Conservation (phyloP, 2,113 vertebrate genomes). For the Pseudopodoces humilis region DNA sequence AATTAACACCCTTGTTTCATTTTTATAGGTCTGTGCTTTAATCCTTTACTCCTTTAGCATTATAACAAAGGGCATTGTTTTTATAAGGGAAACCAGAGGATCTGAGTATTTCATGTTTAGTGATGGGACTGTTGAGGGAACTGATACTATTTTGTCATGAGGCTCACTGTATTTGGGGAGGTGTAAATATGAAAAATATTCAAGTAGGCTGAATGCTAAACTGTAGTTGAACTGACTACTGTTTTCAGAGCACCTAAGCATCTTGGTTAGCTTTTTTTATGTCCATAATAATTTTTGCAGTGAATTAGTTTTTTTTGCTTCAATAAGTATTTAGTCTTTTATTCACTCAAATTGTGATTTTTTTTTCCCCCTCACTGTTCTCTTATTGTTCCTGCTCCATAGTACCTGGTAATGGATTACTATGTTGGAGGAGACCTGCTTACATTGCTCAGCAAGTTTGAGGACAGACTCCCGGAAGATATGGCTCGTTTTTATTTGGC, state of each 20-base stretch:
- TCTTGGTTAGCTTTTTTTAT: background rate
- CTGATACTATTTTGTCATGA: background rate
- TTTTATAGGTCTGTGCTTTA: background rate
- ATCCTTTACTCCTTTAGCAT: background rate
- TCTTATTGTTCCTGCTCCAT: background rate
- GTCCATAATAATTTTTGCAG: background rate
- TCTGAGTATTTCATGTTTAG: background rate
- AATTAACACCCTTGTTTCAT: background rate
- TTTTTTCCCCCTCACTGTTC: background rate
- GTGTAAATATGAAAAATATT: background rate
- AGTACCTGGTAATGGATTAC: constrained; percentile 99
- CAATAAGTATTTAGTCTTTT: background rate
- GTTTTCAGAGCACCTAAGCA: background rate
- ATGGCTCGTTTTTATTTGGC: constrained; percentile 99
- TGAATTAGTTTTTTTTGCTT: background rate
- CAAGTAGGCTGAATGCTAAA: background rate
- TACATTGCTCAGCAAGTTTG: constrained; percentile 98
- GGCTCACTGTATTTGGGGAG: background rate
- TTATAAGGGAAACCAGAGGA: background rate
- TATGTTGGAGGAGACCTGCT: constrained; percentile 98
- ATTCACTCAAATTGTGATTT: background rate
- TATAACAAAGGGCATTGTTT: background rate
- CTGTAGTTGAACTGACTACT: background rate
- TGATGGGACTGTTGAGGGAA: background rate
- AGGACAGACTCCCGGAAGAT: constrained; percentile 95